These are phyloP conservation scores for Dendrocopos noguchii DNA, from an alignment of 2,113 vertebrate genomes.

Conservation along the genomic window DNA sequence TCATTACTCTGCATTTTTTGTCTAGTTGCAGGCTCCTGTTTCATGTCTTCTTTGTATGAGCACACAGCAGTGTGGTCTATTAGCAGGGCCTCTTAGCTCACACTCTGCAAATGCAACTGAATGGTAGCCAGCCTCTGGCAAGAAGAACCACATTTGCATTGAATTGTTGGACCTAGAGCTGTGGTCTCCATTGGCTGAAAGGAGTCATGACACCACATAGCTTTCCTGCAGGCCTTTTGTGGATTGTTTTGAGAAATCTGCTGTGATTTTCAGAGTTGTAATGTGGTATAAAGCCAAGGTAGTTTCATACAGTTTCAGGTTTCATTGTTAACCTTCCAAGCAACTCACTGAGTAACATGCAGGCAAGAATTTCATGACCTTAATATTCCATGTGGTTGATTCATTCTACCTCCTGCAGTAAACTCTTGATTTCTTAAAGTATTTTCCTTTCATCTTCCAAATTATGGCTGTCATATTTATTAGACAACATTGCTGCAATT, in stretches of 20 bases:
- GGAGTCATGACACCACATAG: not conserved
- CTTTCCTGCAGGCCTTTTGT: not conserved
- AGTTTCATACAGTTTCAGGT: not conserved
- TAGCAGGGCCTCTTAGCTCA: not conserved
- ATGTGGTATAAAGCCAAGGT: not conserved
- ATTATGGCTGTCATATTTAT: not conserved
- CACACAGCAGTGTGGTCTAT: not conserved
- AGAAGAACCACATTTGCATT: not conserved
- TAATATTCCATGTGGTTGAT: constrained; percentile 7
- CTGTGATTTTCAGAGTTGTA: constrained; percentile 1
- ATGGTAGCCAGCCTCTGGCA: not conserved
- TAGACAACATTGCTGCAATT: not conserved
- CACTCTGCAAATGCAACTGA: not conserved
- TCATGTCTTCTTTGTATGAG: not conserved
- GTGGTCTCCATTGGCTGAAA: not conserved
- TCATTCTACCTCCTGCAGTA: constrained; percentile 38
- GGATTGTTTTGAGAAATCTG: constrained; percentile 18
- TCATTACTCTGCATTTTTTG: not conserved
- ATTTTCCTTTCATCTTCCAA: constrained; percentile 25
- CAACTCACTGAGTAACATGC: not conserved
- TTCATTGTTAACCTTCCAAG: constrained; percentile 25
- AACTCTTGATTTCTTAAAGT: constrained; percentile 25
- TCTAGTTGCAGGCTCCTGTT: not conserved
- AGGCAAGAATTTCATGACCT: not conserved
- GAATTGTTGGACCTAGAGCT: not conserved